Evolutionary conservation across 1,140 invertebrate genomes (phyloP).

Genomic region (Ips typographus): DNA sequence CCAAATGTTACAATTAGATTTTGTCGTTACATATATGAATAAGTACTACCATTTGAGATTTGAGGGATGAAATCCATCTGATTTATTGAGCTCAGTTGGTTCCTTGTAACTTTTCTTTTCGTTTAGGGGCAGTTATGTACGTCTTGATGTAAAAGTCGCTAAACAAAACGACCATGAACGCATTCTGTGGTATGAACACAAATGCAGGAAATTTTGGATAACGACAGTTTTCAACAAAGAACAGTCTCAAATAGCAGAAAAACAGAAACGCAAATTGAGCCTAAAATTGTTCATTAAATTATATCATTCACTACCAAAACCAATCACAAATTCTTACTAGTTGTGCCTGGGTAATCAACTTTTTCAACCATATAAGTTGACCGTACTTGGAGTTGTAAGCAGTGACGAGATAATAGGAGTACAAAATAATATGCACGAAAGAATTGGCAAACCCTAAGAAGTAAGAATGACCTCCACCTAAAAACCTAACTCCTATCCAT

Average conservation of each 20-base stretch:
- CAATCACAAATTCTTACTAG: conserved; percentile 52
- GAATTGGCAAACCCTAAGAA: conserved; percentile 68
- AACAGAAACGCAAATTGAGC: conserved; percentile 75
- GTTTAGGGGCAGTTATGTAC: conserved; percentile 57
- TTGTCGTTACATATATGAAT: too few relatives aligned
- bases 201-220: conserved; percentile 66
- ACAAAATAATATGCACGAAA: conserved; percentile 79
- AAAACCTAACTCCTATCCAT: conserved; percentile 65
- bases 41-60: too few relatives aligned
- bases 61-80: too few relatives aligned
- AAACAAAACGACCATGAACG: conserved; percentile 81
- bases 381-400: conserved; percentile 64
- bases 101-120: not conserved
- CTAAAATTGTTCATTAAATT: conserved; percentile 50
- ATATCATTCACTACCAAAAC: not conserved
- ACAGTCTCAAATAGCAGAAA: conserved; percentile 65
- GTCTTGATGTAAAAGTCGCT: conserved; percentile 82
- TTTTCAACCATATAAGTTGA: conserved; percentile 71
- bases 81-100: too few relatives aligned
- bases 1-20: too few relatives aligned
- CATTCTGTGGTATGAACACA: conserved; percentile 67
- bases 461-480: conserved; percentile 64
- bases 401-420: conserved; percentile 75
- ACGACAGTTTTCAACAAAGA: conserved; percentile 69
- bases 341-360: conserved; percentile 73